Evolutionary conservation across 1,140 invertebrate genomes (phyloP), one percentile per base, ranked within the genome.

Genomic region (Thaumetopoea pityocampa): DNA sequence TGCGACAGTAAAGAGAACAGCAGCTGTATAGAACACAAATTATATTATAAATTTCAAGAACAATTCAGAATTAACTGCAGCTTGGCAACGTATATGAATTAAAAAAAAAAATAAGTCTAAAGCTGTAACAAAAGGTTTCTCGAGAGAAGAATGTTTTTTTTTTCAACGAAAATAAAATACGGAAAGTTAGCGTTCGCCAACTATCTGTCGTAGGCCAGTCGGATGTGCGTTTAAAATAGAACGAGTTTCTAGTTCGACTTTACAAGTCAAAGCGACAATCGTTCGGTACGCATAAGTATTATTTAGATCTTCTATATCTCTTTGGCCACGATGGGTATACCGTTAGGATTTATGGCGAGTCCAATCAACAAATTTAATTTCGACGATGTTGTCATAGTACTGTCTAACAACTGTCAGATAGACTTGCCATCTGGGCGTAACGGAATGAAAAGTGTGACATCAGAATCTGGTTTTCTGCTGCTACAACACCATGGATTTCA

Each of bases 111-210:
- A 20, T 41, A 30, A 41, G 27, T 30, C 23, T 15, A 22, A 35
- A 29, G 36, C 20, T 32, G 37, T 61, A 61, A 72, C 71, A 70
- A 72, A 72, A 66, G 65, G 64, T 65, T 53, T 49, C 41, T 32
- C 11, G 26, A 61, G 44, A 58, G 35, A 53, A 60, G 65, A 67
- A 67, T 65, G 56, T 64, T 73, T 56, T 67, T 67, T 59, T 48
- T 53, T 45, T 37, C 33, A 45, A 56, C 61, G 65, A 76, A 80
- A 80, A 80, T 77, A 77, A 77, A 67, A 66, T 74, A 67, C 64
- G 55, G 54, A 63, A 47, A 64, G 62, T 56, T 46, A 54, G 36
- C 60, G 60, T 47, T 38, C 60, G 77, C 73, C 73, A 81, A 78
- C 60, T 67, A 74, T 68, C 64, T 68, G 71, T 77, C 72, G 58